These are phyloP conservation scores for Eira barbara DNA, from an alignment of 2,113 vertebrate species.

Conservation along the genomic window DNA sequence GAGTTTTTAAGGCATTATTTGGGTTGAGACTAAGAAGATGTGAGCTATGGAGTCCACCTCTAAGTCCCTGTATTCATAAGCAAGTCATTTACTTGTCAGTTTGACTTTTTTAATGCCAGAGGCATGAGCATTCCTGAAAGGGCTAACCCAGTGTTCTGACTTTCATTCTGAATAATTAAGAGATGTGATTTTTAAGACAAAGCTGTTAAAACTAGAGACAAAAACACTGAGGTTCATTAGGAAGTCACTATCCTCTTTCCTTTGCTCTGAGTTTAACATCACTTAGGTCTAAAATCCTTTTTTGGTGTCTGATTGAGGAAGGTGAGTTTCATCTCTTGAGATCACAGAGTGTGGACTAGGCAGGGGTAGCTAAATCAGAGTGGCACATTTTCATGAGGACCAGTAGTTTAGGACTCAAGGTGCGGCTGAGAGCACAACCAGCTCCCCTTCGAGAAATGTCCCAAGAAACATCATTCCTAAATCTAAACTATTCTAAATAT, in stretches of 20 bases:
- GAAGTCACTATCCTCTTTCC: neutral
- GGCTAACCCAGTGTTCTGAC: neutral
- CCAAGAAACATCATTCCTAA: neutral
- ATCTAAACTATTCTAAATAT: neutral
- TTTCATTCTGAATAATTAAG: neutral
- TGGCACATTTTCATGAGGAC: neutral
- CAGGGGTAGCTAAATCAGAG: neutral
- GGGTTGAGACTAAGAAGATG: neutral
- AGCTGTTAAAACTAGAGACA: neutral
- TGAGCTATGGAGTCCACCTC: neutral
- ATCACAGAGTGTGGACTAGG: neutral
- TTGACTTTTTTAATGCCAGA: neutral
- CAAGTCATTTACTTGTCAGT: neutral
- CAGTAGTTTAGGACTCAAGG: too few relatives aligned
- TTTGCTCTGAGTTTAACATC: neutral
- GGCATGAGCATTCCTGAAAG: neutral
- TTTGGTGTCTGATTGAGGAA: neutral
- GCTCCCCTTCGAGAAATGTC: neutral
- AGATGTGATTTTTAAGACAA: neutral
- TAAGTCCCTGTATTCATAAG: neutral
- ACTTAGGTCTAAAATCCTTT: neutral
- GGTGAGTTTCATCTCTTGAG: neutral
- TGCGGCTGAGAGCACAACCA: rapidly evolving
- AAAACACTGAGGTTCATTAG: neutral
- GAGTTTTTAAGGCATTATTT: neutral